Evolutionary conservation across 2,113 vertebrate genomes (phyloP), one percentile per base, ranked within the genome.

Genomic region (Odobenus rosmarus): DNA sequence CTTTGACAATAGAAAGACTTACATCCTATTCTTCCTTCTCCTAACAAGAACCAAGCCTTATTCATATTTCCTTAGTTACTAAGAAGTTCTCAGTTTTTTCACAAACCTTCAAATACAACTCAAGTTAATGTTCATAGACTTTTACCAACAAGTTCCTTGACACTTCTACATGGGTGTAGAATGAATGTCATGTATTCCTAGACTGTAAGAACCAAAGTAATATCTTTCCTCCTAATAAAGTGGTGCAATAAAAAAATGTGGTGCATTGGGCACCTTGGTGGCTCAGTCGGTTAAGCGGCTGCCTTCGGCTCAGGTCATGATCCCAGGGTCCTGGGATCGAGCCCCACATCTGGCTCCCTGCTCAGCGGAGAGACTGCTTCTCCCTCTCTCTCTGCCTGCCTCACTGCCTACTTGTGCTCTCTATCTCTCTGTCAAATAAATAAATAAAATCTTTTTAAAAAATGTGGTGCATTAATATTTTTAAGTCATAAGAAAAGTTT

Each of bases 91-190:
- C 21, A 69, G 11, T 4, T 55, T 79, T 84, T 89, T 71, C 18
- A 74, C 7, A 87, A 71, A 59, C 31, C 42, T 90, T 84, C 28
- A 62, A 46, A 39, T 77, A 84, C 14, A 80, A 23, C 33, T 86
- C 33, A 4, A 88, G 80, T 71, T 92, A 57, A 57, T 51, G 7
- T 64, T 88, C 33, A 59, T 74, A 87, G 31, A 69, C 82, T 95
- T 97, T 96, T 94, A 61, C 42, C n/a, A 88, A 69, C 23, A 91
- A 61, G 13, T n/a, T 96, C 36, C 39, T 80, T 94, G 57, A 85
- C 1, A 11, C 12, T 77, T 92, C 39, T n/a, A 4, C 14, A 14
- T 69, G 31, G n/a, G 7, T 55, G 96, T 88, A 85, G 33, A 89
- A 91, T 96, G 79, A 91, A 92, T 88, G 42, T 24, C 5, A 49